A percentile compares a stretch with the other conserved stretches of the same genome.
These are phyloP conservation scores for Halocynthia aurantium DNA, from an alignment of 23 tunicate species.

Conservation along the genomic window DNA sequence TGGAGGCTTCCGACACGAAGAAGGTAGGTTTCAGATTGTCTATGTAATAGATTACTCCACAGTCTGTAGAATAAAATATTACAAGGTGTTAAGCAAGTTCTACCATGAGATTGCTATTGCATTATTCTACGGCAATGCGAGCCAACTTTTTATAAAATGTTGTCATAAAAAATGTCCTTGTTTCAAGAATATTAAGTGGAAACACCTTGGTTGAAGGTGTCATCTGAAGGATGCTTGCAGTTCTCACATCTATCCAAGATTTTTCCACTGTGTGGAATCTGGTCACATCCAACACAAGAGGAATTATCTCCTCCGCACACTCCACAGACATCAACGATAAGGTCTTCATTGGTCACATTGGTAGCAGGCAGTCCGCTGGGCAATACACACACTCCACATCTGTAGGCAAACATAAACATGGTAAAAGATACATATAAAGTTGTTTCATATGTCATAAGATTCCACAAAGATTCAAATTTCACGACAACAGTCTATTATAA, in stretches of 20 bases:
- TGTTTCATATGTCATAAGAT: too few relatives aligned
- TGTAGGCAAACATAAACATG: neutral
- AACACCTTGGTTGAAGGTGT: conserved; percentile 29
- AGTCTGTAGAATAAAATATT: neutral
- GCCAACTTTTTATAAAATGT: too few relatives aligned
- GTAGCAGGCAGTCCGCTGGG: neutral
- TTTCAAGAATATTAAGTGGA: neutral
- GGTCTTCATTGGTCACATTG: neutral
- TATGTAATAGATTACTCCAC: conserved; percentile 5
- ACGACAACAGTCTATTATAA: too few relatives aligned
- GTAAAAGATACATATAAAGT: too few relatives aligned
- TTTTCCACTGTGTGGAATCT: conserved; percentile 21
- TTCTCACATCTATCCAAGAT: conserved; percentile 28
- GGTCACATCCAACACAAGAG: conserved; percentile 45
- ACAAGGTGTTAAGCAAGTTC: too few relatives aligned
- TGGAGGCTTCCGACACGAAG: neutral
- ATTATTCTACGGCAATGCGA: too few relatives aligned
- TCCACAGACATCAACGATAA: conserved; percentile 32
- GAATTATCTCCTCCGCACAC: conserved; percentile 50
- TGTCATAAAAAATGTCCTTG: too few relatives aligned
- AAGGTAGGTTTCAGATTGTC: neutral
- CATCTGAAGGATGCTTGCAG: conserved; percentile 15
- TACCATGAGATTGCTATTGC: too few relatives aligned
- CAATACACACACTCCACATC: conserved; percentile 30
- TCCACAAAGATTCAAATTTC: too few relatives aligned